phyloP scores from a whole-genome alignment of 2,888 invertebrate species.

The Leptodirus hochenwartii region DNA sequence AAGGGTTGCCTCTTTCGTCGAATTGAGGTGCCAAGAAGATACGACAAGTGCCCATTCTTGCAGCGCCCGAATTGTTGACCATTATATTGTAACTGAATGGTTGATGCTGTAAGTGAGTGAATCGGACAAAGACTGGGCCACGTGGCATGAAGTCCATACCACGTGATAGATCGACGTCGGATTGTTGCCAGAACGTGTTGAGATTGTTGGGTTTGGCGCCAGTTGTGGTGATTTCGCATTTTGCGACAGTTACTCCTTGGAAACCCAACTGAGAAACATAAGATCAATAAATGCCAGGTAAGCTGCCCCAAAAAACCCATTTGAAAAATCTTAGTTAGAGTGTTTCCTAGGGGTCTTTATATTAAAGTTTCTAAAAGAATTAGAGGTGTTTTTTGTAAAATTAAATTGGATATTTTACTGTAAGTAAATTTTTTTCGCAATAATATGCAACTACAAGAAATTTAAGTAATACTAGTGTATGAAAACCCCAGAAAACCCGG shows the following conservation, averaged over 20 bases:
- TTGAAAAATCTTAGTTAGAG: too few relatives aligned
- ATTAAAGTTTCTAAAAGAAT: too few relatives aligned
- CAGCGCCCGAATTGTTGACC: conserved; percentile 41
- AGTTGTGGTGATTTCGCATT: conserved; percentile 31
- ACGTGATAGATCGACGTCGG: conserved; percentile 50
- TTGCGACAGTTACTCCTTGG: conserved; percentile 38
- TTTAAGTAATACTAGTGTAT: too few relatives aligned
- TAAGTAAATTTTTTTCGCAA: too few relatives aligned
- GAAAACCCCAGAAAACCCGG: too few relatives aligned
- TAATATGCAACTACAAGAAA: too few relatives aligned
- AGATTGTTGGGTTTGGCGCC: conserved; percentile 34
- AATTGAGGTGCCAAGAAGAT: conserved; percentile 49
- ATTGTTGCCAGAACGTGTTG: conserved; percentile 55
- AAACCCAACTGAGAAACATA: conserved; percentile 47
- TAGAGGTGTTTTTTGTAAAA: too few relatives aligned
- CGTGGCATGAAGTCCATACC: conserved; percentile 63
- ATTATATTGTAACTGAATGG: conserved; percentile 43
- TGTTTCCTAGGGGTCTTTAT: too few relatives aligned
- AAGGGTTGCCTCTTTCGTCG: conserved; percentile 42
- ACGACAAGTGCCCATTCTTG: conserved; percentile 43
- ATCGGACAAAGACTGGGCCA: conserved; percentile 47
- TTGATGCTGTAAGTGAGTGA: conserved; percentile 56
- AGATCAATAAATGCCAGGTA: too few relatives aligned
- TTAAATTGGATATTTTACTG: too few relatives aligned
- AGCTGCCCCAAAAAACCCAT: too few relatives aligned